A percentile compares a stretch with the other conserved stretches of the same genome.
These are phyloP conservation scores for Tachysurus vachellii DNA, from an alignment of 2,113 vertebrate species.

Conservation along the genomic window DNA sequence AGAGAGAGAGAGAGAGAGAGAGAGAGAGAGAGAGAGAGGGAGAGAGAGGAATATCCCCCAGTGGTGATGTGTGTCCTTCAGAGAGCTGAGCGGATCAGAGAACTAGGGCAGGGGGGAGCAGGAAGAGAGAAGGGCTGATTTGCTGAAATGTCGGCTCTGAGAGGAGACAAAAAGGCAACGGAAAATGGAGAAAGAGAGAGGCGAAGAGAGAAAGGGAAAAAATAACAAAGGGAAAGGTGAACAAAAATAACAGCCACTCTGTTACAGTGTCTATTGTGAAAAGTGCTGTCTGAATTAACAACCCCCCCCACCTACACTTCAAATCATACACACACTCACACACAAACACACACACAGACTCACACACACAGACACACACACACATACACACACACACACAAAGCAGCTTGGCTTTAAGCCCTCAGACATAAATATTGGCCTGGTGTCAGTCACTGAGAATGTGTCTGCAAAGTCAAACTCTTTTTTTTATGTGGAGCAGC, in stretches of 20 bases:
- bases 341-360: not conserved
- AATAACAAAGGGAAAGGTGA: not conserved
- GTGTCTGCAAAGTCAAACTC: not conserved
- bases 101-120: slow-evolving; percentile 63
- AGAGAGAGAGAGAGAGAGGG: slow-evolving; percentile 22
- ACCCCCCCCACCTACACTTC: not conserved
- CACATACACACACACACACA: not conserved
- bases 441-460: not conserved
- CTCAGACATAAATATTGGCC: not conserved
- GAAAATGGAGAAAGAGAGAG: not conserved
- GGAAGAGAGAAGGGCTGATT: not conserved
- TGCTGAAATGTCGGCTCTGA: slow-evolving; percentile 41
- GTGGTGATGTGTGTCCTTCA: slow-evolving; percentile 58
- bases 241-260: not conserved
- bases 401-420: not conserved
- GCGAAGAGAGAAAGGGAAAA: not conserved
- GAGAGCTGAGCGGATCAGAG: slow-evolving; percentile 53
- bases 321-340: not conserved
- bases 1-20: slow-evolving; percentile 4
- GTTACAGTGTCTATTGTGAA: not conserved
- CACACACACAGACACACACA: not conserved
- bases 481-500: not conserved
- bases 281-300: slow-evolving; percentile 9
- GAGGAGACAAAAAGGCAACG: slow-evolving; percentile 36
- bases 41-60: slow-evolving; percentile 15